Evolutionary conservation across 2,113 vertebrate genomes (phyloP).

Genomic region (Asarcornis scutulata): DNA sequence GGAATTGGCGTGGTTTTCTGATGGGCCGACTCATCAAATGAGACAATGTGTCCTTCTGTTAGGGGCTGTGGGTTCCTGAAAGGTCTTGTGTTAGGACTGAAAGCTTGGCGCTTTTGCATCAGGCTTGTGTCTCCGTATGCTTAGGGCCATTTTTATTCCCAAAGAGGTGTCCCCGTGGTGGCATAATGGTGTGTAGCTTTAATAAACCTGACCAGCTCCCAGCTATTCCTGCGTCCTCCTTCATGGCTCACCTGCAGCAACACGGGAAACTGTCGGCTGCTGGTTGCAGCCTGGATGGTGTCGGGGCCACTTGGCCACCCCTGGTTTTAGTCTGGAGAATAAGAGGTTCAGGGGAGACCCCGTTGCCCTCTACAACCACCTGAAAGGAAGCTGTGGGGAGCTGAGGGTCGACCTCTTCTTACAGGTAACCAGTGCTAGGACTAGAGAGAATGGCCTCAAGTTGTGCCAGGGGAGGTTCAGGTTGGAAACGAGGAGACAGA

Average conservation of each 20-base stretch:
- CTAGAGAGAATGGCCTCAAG: no score
- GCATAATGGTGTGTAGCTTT: background rate
- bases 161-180: background rate
- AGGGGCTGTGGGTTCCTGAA: background rate
- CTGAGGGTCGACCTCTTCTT: no score
- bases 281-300: background rate
- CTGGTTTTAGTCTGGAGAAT: background rate
- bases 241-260: background rate
- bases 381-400: no score
- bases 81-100: background rate
- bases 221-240: slow-evolving; percentile 14
- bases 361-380: no score
- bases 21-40: background rate
- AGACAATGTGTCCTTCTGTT: background rate
- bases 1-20: background rate
- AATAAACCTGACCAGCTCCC: background rate
- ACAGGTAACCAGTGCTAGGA: no score
- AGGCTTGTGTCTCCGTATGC: background rate
- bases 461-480: no score
- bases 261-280: background rate
- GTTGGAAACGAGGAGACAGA: no score
- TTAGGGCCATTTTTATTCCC: background rate
- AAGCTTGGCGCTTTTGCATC: background rate
- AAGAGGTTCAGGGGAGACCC: no score
- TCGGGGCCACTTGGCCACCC: background rate